Conservation (phyloP, 2,113 vertebrate genomes). For the Gadus chalcogrammus region DNA sequence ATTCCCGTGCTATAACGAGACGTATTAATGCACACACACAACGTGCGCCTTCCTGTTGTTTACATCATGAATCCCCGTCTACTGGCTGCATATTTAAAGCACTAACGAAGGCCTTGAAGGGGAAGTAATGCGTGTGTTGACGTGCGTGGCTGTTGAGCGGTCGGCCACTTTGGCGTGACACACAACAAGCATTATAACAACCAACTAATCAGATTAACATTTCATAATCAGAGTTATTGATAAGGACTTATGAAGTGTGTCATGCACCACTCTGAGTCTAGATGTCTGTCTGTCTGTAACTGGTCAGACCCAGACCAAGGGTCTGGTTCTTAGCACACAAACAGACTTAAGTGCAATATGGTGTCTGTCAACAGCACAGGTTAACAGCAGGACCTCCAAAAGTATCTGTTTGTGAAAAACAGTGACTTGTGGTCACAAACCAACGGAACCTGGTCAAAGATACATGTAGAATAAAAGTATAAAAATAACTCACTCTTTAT, state of each 20-base stretch:
- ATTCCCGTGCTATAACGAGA: constrained; percentile 24
- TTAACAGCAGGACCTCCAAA: constrained; percentile 42
- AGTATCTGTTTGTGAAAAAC: constrained; percentile 22
- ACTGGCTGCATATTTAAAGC: constrained; percentile 16
- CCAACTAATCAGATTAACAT: constrained; percentile 31
- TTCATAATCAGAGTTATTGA: constrained; percentile 13
- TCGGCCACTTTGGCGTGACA: neutral
- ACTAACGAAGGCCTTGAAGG: constrained; percentile 28
- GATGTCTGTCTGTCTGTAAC: neutral
- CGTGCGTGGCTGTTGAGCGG: neutral
- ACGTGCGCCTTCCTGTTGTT: constrained; percentile 47
- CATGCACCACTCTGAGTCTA: constrained; percentile 22
- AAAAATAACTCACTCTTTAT: too few species aligned
- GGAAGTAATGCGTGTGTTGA: neutral
- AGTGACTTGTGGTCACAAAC: constrained; percentile 1
- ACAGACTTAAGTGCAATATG: constrained; percentile 56
- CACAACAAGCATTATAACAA: neutral
- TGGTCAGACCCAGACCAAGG: constrained; percentile 28
- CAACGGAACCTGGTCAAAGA: too few species aligned
- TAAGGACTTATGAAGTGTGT: constrained; percentile 27
- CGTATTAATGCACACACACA: constrained; percentile 34
- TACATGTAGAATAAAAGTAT: too few species aligned
- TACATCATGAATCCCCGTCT: constrained; percentile 61
- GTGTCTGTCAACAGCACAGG: constrained; percentile 48
- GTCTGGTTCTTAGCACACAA: constrained; percentile 35